Conservation (phyloP, 2,888 invertebrate genomes). For the Pomacea canaliculata region DNA sequence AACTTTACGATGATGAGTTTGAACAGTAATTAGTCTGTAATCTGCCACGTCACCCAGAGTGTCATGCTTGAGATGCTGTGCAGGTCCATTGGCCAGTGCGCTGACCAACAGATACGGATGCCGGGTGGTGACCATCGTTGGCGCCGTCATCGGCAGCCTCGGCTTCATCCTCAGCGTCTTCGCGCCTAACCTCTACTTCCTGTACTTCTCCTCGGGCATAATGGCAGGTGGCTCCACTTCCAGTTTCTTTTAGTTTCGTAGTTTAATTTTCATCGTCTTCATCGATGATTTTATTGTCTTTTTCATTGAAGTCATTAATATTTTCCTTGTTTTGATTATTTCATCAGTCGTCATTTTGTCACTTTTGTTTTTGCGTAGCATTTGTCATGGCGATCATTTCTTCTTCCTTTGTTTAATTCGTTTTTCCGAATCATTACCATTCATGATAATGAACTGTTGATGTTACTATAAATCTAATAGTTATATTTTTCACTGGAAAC, state of each 20-base stretch:
- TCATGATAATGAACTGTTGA: no score
- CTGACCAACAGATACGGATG: conserved; percentile 97
- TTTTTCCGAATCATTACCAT: no score
- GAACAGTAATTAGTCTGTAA: no score
- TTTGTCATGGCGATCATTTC: no score
- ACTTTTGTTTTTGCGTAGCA: no score
- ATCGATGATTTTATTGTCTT: not conserved
- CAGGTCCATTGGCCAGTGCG: conserved; percentile 95
- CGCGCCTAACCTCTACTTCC: conserved; percentile 84
- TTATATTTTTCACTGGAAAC: no score
- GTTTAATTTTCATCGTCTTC: not conserved
- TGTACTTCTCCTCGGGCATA: conserved; percentile 94
- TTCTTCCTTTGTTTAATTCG: no score
- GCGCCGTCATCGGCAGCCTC: conserved; percentile 79
- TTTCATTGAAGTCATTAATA: conserved; percentile 47
- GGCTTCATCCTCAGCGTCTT: conserved; percentile 86
- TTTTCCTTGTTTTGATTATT: conserved; percentile 96
- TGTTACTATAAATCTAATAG: no score
- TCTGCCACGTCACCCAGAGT: no score
- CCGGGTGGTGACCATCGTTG: conserved; percentile 88
- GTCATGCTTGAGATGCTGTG: not conserved
- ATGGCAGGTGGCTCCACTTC: conserved; percentile 77
- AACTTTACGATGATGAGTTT: no score
- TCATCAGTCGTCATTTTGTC: conserved; percentile 86
- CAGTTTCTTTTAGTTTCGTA: not conserved